These are phyloP conservation scores for Asbolus verrucosus DNA, from an alignment of 1,140 invertebrate species.

Conservation along the genomic window DNA sequence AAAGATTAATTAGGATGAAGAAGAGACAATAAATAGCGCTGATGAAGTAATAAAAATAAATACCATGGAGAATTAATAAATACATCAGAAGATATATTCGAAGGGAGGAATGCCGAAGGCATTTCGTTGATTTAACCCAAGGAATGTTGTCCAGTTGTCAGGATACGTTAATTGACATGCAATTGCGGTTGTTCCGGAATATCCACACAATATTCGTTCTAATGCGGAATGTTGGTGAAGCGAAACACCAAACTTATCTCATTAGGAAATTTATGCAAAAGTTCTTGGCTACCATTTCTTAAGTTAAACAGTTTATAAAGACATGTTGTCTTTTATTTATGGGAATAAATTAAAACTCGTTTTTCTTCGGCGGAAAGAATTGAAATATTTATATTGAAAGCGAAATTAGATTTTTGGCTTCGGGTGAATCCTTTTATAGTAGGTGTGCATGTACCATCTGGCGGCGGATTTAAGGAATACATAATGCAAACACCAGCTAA, in stretches of 20 bases:
- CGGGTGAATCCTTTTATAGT: slow-evolving; percentile 60
- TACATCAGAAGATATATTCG: slow-evolving; percentile 55
- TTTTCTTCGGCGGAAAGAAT: not conserved
- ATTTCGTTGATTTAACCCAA: slow-evolving; percentile 57
- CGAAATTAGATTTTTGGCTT: slow-evolving; percentile 40
- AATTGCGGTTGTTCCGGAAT: slow-evolving; percentile 51
- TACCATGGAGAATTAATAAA: slow-evolving; percentile 50
- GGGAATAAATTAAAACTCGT: slow-evolving; percentile 11
- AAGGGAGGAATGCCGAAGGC: slow-evolving; percentile 47
- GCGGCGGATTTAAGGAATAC: slow-evolving; percentile 59
- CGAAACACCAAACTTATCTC: slow-evolving; percentile 44
- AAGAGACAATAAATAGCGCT: not conserved
- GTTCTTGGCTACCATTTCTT: slow-evolving; percentile 7
- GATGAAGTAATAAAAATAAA: slow-evolving; percentile 34
- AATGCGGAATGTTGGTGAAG: slow-evolving; percentile 42
- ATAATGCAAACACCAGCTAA: slow-evolving; percentile 60
- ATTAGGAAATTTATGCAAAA: slow-evolving; percentile 44
- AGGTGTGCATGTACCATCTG: slow-evolving; percentile 59
- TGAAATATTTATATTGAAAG: slow-evolving; percentile 20
- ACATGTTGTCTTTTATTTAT: slow-evolving; percentile 7
- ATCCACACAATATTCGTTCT: slow-evolving; percentile 46
- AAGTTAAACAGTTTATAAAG: not conserved
- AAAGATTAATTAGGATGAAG: not conserved
- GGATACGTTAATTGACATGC: slow-evolving; percentile 57
- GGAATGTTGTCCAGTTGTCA: slow-evolving; percentile 53